phyloP scores from a whole-genome alignment of 2,888 invertebrate species.

The Poecilobothrus nobilitatus region DNA sequence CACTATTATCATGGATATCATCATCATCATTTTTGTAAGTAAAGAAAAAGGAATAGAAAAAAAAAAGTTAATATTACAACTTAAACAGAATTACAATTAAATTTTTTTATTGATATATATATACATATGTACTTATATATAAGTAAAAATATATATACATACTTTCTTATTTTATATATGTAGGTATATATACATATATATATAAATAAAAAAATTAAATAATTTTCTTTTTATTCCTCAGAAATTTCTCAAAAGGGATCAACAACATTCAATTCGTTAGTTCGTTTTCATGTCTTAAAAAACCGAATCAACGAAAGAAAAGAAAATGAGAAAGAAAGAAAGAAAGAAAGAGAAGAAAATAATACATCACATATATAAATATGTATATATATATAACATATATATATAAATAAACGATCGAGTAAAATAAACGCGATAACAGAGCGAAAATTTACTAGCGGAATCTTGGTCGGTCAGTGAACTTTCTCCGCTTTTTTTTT shows the following conservation, averaged over 20 bases:
- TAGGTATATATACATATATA: neutral
- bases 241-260: slow-evolving; percentile 5
- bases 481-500: slow-evolving; percentile 1
- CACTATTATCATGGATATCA: neutral
- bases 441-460: slow-evolving; percentile 1
- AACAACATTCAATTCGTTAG: neutral
- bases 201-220: neutral
- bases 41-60: neutral
- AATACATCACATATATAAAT: too few species aligned
- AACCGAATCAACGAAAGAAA: neutral
- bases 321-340: neutral
- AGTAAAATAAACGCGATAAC: neutral
- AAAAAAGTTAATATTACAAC: neutral
- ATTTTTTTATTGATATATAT: neutral
- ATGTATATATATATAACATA: too few species aligned
- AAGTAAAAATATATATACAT: neutral
- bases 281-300: neutral
- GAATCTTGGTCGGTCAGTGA: slow-evolving; percentile 6
- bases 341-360: too few species aligned
- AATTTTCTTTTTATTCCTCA: neutral
- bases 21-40: neutral
- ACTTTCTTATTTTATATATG: too few species aligned
- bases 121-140: neutral
- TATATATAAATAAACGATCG: neutral
- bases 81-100: slow-evolving; percentile 2